These are phyloP conservation scores for Triplophysa dalaica DNA, from an alignment of 2,113 vertebrate genomes.

Conservation along the genomic window DNA sequence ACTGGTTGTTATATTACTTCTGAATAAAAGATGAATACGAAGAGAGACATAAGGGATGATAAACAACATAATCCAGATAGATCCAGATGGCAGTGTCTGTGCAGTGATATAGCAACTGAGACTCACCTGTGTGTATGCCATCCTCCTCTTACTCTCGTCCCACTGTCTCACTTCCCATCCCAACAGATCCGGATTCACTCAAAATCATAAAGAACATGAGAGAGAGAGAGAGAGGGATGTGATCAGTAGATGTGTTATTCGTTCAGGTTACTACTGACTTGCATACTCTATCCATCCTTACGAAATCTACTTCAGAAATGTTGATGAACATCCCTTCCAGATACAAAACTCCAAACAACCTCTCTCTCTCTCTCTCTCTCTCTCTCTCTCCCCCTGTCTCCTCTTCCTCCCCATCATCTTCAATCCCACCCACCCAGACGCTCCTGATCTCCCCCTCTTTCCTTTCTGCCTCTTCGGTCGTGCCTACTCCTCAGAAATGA, in stretches of 20 bases:
- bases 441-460: conserved; percentile 46
- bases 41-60: not conserved
- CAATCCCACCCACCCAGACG: conserved; percentile 51
- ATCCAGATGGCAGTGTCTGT: conserved; percentile 16
- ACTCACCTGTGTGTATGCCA: conserved; percentile 58
- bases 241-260: not conserved
- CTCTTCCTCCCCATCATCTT: conserved; percentile 40
- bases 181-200: conserved; percentile 26
- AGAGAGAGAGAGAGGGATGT: not conserved
- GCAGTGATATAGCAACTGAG: conserved; percentile 14
- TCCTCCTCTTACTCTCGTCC: conserved; percentile 48
- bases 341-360: conserved; percentile 12
- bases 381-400: not conserved
- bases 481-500: conserved; percentile 21
- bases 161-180: conserved; percentile 40
- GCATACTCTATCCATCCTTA: conserved; percentile 5
- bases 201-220: not conserved
- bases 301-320: conserved; percentile 24
- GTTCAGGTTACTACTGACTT: conserved; percentile 8
- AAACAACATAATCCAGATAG: not conserved
- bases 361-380: not conserved
- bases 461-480: conserved; percentile 13
- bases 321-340: conserved; percentile 36
- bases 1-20: not conserved
- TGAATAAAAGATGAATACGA: not conserved